Percentiles rank a stretch among this genome's conserved stretches.
Conservation (phyloP, 2,888 invertebrate species). For the Scaptomyza parva region DNA sequence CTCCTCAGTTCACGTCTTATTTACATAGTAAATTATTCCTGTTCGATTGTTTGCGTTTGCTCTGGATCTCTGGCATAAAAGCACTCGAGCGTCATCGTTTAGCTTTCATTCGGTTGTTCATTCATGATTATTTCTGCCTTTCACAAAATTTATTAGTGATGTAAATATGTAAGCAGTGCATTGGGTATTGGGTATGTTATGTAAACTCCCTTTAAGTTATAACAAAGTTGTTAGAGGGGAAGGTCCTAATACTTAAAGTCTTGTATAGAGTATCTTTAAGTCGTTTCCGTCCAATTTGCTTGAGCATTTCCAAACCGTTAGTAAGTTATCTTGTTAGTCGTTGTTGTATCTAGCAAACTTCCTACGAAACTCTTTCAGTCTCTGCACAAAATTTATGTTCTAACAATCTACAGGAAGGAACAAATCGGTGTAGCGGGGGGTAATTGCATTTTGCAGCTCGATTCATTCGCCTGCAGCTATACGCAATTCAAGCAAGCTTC, state of each 20-base stretch:
- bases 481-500: slow-evolving; percentile 61
- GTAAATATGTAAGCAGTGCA: slow-evolving; percentile 8
- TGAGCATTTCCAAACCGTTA: slow-evolving; percentile 53
- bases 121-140: slow-evolving; percentile 69
- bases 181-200: slow-evolving; percentile 17
- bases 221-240: no score
- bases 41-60: slow-evolving; percentile 79
- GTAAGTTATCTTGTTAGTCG: slow-evolving; percentile 60
- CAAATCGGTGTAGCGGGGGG: slow-evolving; percentile 20
- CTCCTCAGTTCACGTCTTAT: slow-evolving; percentile 64
- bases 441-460: slow-evolving; percentile 67
- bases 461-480: slow-evolving; percentile 57
- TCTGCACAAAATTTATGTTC: slow-evolving; percentile 42
- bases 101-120: slow-evolving; percentile 70
- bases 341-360: slow-evolving; percentile 7
- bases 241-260: neutral
- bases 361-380: slow-evolving; percentile 14
- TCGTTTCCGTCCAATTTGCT: no score
- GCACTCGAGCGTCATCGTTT: slow-evolving; percentile 76
- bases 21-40: slow-evolving; percentile 82
- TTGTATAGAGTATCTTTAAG: neutral
- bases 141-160: slow-evolving; percentile 64
- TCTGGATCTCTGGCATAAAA: slow-evolving; percentile 77
- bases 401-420: slow-evolving; percentile 35
- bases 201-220: slow-evolving; percentile 2